Evolutionary conservation across 1,140 invertebrate species (phyloP).

Genomic region (Lucilia cuprina): DNA sequence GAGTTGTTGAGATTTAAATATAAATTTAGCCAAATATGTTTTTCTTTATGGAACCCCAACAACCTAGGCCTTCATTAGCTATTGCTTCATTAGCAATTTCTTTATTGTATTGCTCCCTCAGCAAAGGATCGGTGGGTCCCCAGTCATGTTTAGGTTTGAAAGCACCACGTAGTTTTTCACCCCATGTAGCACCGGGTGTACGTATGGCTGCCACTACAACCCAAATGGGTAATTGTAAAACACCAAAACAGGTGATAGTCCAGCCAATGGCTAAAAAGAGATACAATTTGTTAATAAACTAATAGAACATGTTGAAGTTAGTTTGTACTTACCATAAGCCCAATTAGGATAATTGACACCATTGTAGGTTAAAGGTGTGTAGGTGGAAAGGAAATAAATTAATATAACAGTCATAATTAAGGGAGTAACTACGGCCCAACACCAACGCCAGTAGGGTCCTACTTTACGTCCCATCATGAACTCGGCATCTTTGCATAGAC

Average conservation of each 20-base stretch:
- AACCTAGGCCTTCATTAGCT: slow-evolving; percentile 44
- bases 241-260: slow-evolving; percentile 66
- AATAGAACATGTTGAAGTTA: background rate
- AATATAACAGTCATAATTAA: slow-evolving; percentile 72
- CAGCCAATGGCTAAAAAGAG: slow-evolving; percentile 65
- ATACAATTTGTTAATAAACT: background rate
- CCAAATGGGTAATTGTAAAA: slow-evolving; percentile 69
- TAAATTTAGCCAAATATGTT: slow-evolving; percentile 48
- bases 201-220: slow-evolving; percentile 63
- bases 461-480: slow-evolving; percentile 77
- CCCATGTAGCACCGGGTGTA: slow-evolving; percentile 54
- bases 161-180: slow-evolving; percentile 63
- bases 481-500: slow-evolving; percentile 70
- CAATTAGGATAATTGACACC: slow-evolving; percentile 62
- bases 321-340: slow-evolving; percentile 62
- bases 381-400: slow-evolving; percentile 69
- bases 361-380: slow-evolving; percentile 66
- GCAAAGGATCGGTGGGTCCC: slow-evolving; percentile 64
- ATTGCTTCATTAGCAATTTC: slow-evolving; percentile 49
- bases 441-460: slow-evolving; percentile 79
- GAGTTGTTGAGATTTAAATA: background rate
- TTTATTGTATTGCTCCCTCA: slow-evolving; percentile 57
- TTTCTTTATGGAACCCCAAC: slow-evolving; percentile 53
- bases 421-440: slow-evolving; percentile 82
- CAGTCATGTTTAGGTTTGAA: slow-evolving; percentile 65